phyloP scores from a whole-genome alignment of 2,113 vertebrate species.

The Pachyramphus minor region DNA sequence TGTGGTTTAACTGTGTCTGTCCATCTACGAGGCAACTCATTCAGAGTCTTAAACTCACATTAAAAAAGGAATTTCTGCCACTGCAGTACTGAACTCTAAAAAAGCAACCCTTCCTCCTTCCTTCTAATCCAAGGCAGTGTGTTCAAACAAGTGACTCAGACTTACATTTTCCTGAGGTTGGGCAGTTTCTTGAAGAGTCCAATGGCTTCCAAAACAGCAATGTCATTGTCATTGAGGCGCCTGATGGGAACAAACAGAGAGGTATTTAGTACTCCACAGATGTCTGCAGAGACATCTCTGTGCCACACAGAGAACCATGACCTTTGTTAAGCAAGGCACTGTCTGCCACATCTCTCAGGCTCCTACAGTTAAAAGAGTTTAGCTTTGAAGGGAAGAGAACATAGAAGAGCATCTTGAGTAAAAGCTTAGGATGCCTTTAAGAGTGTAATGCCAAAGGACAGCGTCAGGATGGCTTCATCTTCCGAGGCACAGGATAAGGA shows the following conservation, averaged over 20 bases:
- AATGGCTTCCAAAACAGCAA: slow-evolving; percentile 84
- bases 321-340: neutral
- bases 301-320: neutral
- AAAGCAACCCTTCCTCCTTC: neutral
- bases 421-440: neutral
- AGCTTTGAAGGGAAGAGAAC: neutral
- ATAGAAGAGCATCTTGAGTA: rapidly evolving
- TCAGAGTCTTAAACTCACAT: neutral
- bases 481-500: neutral
- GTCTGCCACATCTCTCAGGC: neutral
- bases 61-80: neutral
- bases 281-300: neutral
- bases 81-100: neutral
- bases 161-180: slow-evolving; percentile 92
- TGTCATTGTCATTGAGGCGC: slow-evolving; percentile 94
- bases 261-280: neutral
- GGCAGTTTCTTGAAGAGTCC: slow-evolving; percentile 93
- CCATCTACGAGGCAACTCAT: neutral
- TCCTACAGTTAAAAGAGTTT: neutral
- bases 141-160: neutral
- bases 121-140: neutral
- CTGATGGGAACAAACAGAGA: slow-evolving; percentile 68
- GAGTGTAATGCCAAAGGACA: neutral
- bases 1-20: neutral
- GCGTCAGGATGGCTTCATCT: neutral